Conservation (phyloP, 53 echinoderm and acorn worm species). For the Holothuria scabra region DNA sequence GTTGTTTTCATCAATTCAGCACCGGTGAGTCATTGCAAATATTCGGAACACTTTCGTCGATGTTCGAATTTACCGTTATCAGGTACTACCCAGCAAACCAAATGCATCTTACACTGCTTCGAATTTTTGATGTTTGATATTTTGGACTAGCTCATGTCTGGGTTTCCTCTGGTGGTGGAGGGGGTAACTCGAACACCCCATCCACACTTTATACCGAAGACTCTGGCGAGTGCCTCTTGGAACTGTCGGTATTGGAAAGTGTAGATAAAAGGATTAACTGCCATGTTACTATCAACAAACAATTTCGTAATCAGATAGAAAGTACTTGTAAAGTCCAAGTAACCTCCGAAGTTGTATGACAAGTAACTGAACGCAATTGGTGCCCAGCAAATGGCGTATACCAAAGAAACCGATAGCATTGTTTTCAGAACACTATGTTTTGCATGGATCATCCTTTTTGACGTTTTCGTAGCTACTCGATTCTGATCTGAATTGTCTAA, state of each 20-base stretch:
- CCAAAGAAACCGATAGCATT: conserved; percentile 72
- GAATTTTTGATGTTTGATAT: too few species aligned
- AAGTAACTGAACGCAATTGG: conserved; percentile 85
- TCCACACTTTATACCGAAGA: conserved; percentile 50
- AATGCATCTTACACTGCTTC: too few species aligned
- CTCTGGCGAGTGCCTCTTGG: conserved; percentile 64
- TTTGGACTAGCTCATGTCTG: too few species aligned
- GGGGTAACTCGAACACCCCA: conserved; percentile 31
- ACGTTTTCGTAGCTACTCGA: not conserved
- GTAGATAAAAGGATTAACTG: conserved; percentile 90
- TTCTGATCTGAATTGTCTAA: not conserved
- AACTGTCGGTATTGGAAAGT: conserved; percentile 95
- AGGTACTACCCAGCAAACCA: too few species aligned
- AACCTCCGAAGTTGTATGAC: conserved; percentile 77
- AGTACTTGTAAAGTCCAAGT: conserved; percentile 71
- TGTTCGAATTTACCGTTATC: too few species aligned
- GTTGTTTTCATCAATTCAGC: too few species aligned
- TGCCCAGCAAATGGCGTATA: conserved; percentile 85
- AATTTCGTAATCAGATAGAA: conserved; percentile 80
- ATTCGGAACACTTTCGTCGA: too few species aligned
- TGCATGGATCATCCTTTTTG: conserved; percentile 55
- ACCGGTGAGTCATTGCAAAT: too few species aligned
- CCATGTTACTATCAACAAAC: conserved; percentile 80
- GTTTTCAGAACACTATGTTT: conserved; percentile 83
- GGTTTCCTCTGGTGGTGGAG: not conserved